phyloP scores from a whole-genome alignment of 2,888 invertebrate species.

The Amiota mariae region DNA sequence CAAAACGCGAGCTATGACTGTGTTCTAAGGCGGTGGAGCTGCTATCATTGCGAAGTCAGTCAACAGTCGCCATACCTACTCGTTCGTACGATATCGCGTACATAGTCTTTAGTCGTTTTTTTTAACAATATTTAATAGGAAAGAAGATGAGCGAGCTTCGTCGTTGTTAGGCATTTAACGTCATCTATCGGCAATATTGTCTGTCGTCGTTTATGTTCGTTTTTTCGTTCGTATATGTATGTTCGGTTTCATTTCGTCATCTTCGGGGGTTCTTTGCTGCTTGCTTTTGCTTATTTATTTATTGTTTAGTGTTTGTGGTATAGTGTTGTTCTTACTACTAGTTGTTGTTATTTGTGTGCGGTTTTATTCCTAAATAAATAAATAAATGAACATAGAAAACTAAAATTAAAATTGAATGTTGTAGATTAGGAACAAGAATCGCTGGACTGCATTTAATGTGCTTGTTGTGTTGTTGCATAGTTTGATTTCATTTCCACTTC shows the following conservation, averaged over 20 bases:
- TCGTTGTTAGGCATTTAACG: conserved; percentile 2
- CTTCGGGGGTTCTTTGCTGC: conserved; percentile 34
- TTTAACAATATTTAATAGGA: not conserved
- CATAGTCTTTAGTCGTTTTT: conserved; percentile 4
- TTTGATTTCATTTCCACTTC: too few species aligned
- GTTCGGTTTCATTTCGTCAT: conserved; percentile 39
- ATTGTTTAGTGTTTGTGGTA: conserved; percentile 33
- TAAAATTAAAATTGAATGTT: too few species aligned
- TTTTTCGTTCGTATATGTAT: not conserved
- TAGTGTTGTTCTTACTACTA: conserved; percentile 28
- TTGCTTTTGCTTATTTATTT: conserved; percentile 28
- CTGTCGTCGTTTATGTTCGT: not conserved
- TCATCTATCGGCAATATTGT: not conserved
- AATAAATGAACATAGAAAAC: too few species aligned
- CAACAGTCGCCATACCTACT: too few species aligned
- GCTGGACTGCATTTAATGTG: too few species aligned
- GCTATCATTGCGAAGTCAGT: not conserved
- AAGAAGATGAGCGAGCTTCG: not conserved
- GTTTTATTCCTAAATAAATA: too few species aligned
- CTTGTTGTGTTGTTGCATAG: too few species aligned
- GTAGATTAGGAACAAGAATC: too few species aligned
- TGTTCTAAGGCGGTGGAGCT: not conserved
- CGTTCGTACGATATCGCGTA: too few species aligned
- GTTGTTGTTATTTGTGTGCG: conserved; percentile 25
- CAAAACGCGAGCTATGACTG: not conserved